Conservation (phyloP, 1,140 invertebrate species). For the Saccostrea echinata region DNA sequence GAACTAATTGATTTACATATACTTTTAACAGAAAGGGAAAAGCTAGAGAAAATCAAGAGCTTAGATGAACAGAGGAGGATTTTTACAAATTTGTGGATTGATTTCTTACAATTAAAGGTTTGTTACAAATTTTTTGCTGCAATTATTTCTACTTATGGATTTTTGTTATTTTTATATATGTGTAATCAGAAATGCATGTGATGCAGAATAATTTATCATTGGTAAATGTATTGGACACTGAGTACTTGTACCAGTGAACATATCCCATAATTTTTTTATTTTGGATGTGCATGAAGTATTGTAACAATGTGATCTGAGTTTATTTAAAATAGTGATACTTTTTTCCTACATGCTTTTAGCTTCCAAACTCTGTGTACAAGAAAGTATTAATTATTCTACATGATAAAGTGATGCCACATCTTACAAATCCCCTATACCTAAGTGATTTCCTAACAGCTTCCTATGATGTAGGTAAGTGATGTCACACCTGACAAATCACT, state of each 20-base stretch:
- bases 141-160: background rate
- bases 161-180: background rate
- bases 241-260: no score
- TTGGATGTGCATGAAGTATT: no score
- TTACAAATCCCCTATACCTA: constrained; percentile 90
- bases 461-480: constrained; percentile 87
- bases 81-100: constrained; percentile 83
- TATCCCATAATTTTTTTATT: no score
- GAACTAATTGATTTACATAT: background rate
- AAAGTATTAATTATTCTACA: constrained; percentile 90
- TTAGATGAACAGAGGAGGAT: constrained; percentile 71
- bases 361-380: constrained; percentile 85
- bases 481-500: background rate
- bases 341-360: constrained; percentile 74
- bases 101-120: constrained; percentile 85
- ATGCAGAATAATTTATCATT: no score
- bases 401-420: constrained; percentile 89
- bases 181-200: no score
- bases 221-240: no score
- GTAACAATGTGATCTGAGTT: no score
- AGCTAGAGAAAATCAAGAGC: constrained; percentile 58
- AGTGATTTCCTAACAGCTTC: constrained; percentile 96
- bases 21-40: constrained; percentile 60
- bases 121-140: background rate
- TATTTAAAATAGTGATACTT: background rate